A percentile compares a stretch with the other conserved stretches of the same genome.
Evolutionary conservation across 2,113 vertebrate genomes (phyloP).

Genomic region (Orcinus orca): DNA sequence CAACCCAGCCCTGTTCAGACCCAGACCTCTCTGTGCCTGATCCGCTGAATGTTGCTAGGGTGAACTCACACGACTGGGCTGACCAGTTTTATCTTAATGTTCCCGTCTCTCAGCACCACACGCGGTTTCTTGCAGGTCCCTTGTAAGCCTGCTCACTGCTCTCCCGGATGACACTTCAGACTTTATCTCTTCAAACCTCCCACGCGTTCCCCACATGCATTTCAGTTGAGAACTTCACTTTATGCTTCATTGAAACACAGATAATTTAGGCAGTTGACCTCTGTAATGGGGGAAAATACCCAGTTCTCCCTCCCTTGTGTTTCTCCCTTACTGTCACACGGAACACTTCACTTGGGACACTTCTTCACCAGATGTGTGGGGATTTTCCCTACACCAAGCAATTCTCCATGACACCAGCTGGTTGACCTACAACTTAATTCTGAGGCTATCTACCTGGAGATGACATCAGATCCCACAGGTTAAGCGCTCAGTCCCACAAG

Average conservation of each 20-base stretch:
- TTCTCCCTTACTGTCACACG: not conserved
- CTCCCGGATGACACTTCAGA: not conserved
- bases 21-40: not conserved
- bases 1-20: not conserved
- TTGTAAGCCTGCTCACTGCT: not conserved
- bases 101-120: not conserved
- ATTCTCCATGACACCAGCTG: not conserved
- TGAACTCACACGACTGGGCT: not conserved
- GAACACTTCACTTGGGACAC: not conserved
- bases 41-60: not conserved
- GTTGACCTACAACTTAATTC: not conserved
- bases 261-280: not conserved
- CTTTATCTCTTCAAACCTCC: not conserved
- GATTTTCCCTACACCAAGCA: not conserved
- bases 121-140: not conserved
- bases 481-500: not conserved
- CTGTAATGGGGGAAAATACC: not conserved
- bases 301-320: not conserved
- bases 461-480: not conserved
- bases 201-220: not conserved
- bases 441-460: not conserved
- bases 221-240: not conserved
- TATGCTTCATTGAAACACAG: not conserved
- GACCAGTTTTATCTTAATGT: fast-evolving
- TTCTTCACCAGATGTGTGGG: not conserved